Base-by-base conservation (phyloP, 2,888 invertebrate species). In the Acleris sparsana region DNA sequence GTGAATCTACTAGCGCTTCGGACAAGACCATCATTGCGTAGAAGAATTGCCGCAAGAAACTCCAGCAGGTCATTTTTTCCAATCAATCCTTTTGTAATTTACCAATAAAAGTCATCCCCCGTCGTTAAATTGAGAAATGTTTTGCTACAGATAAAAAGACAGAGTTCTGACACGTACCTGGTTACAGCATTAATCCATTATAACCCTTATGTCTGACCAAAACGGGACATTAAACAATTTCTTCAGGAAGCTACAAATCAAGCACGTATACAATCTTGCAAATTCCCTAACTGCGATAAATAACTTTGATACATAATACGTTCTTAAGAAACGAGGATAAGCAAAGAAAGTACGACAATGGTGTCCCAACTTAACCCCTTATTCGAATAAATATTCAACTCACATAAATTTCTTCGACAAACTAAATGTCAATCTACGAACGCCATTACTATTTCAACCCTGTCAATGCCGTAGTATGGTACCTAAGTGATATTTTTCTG, bases 351-450 rank as follows among this genome's bases (percentile, higher is more conserved):
- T 73, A 67, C 68, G 63, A 77, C 76, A 78, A 78, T 78, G 71
- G 83, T 78, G 72, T 76, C 75, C 80, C 84, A 88, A 89, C 84
- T 90, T 87, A 89, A 90, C 89, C 88, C 91, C 89, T 88, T 90
- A 88, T 88, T 87, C 89, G 88, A 90, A 87, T 87, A 85, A 88
- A 90, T 85, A 90, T 86, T 82, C 82, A 90, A 92, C 83, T 90
- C 89, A 77, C 92, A 92, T 92, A 92, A 92, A 92, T 92, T 88
- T 87, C 86, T 90, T 88, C 87, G 91, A 88, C 90, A 89, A 90
- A 92, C 92, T 92, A 91, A 66, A 92, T 92, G 92, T 89, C 91
- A 91, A 89, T 89, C 88, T 92, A 90, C 88, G 88, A 89, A 89
- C 88, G 89, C 89, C 87, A 89, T 46, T 61, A 46, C 44, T 53